These are phyloP conservation scores for Aphyosemion australe DNA, from an alignment of 2,113 vertebrate species.

Conservation along the genomic window DNA sequence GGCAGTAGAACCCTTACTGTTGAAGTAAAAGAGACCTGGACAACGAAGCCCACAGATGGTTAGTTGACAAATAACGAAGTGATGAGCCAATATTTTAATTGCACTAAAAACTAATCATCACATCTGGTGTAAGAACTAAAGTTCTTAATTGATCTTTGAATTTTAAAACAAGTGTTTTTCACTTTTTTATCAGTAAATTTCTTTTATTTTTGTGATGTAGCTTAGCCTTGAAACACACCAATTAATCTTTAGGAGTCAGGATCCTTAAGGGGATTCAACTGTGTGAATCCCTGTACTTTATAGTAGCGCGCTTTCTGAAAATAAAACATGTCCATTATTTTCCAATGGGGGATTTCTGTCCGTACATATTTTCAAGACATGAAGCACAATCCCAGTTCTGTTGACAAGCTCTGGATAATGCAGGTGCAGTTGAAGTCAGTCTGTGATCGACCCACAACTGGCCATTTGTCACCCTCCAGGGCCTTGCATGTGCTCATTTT, in stretches of 20 bases:
- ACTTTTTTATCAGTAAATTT: conserved; percentile 65
- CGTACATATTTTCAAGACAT: conserved; percentile 15
- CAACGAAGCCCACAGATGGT: conserved; percentile 76
- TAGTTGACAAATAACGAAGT: conserved; percentile 72
- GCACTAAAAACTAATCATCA: conserved; percentile 15
- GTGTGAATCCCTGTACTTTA: conserved; percentile 23
- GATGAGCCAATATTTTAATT: conserved; percentile 82
- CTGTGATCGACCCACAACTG: conserved; percentile 53
- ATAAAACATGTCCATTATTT: conserved; percentile 46
- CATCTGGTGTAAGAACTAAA: conserved; percentile 76
- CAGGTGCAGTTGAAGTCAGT: conserved; percentile 45
- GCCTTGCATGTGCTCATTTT: conserved; percentile 55
- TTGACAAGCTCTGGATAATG: conserved; percentile 41
- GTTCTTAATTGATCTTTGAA: conserved; percentile 81
- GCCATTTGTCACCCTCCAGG: conserved; percentile 65
- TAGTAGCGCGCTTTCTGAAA: conserved; percentile 24
- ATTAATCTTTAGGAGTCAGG: conserved; percentile 70
- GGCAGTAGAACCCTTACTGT: conserved; percentile 64
- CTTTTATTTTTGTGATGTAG: conserved; percentile 51
- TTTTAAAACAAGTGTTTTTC: conserved; percentile 72
- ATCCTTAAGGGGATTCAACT: conserved; percentile 24
- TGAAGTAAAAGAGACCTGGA: conserved; percentile 46
- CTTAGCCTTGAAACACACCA: conserved; percentile 54
- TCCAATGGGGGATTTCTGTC: conserved; percentile 30
- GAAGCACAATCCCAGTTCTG: conserved; percentile 38